Evolutionary conservation across 2,113 vertebrate species (phyloP).

Genomic region (Microcebus tavaratra): DNA sequence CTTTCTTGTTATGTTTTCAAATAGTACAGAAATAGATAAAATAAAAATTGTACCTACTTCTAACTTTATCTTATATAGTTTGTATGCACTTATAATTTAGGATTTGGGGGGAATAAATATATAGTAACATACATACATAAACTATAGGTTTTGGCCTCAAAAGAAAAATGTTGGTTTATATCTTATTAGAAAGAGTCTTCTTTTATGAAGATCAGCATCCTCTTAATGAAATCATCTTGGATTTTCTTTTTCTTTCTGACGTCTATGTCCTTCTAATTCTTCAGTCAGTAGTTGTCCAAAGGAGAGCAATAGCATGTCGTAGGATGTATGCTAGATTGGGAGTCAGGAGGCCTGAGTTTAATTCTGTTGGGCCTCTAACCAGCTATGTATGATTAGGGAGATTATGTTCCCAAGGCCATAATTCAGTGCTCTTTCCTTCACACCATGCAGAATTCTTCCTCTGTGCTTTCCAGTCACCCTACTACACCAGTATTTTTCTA

Average conservation of each 20-base stretch:
- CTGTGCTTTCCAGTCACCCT: not conserved
- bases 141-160: not conserved
- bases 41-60: not conserved
- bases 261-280: not conserved
- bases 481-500: not conserved
- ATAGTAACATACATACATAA: not conserved
- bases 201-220: not conserved
- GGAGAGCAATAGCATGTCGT: not conserved
- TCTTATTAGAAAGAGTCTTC: not conserved
- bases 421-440: not conserved
- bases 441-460: not conserved
- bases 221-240: not conserved
- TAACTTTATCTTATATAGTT: not conserved
- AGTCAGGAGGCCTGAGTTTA: not conserved
- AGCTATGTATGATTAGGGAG: not conserved
- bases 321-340: not conserved
- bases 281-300: not conserved
- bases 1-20: not conserved
- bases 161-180: not conserved
- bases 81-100: not conserved
- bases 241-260: not conserved
- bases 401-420: not conserved
- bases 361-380: not conserved
- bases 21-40: not conserved
- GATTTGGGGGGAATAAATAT: not conserved